Base-by-base conservation (phyloP, 2,888 invertebrate genomes). In the Thera britannica region DNA sequence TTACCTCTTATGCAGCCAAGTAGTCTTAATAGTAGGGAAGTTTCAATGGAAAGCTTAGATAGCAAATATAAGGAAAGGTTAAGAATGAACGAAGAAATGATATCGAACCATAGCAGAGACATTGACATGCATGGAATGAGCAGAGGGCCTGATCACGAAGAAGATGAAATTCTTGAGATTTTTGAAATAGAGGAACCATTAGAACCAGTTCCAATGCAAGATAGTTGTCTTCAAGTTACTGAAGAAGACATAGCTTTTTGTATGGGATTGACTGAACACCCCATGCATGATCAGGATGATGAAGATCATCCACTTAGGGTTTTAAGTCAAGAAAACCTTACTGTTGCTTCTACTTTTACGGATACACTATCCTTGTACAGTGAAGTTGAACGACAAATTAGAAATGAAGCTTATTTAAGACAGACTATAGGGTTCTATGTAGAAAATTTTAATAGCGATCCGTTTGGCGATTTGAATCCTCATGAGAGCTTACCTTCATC, bases 181-280 rank as follows among this genome's bases (percentile, higher is more conserved):
- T 96, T 97, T 75, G 97, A 97, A 90, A 95, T 97, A 7, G 96
- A 96, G 82, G 97, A 97, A 85, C 96, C 96, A 1, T 94, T 96
- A 75, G 97, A 97, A 86, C 97, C 96, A 9, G 97, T 97, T 23
- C 97, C 97, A 58, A 97, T 96, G 94, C 97, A 97, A 88, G 98
- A 97, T 86, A 96, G 95, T 69, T 98, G 98, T 78, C 94, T 98
- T 64, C 98, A 98, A 94, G 98, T 98, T 62, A 98, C 98, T 5
- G 98, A 98, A 90, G 98, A 98, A 90, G 98, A 98, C 83, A 98
- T 98, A 71, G 97, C 97, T 3, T 94, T 96, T 63, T 97, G 97
- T 79, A 97, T 98, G 97, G 96, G 96, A 52, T 94, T 94, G 77
- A 89, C 92, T 60, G 96, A 96, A 75, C 96, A 96, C 89, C 96